These are phyloP conservation scores for Andrena haemorrhoa DNA, from an alignment of 2,888 invertebrate genomes.

Conservation along the genomic window DNA sequence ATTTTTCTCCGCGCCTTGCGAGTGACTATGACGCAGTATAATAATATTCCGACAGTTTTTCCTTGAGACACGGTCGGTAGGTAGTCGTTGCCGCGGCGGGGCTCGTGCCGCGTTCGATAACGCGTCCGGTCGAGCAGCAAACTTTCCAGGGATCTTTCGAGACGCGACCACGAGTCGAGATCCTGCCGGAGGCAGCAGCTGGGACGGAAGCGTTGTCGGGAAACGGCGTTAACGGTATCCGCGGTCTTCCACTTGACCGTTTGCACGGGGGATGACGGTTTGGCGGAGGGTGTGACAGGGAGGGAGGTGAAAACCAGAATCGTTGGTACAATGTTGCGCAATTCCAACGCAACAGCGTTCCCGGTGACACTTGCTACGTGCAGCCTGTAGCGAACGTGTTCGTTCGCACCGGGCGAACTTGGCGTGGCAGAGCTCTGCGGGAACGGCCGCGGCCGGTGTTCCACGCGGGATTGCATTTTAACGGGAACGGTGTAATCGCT, in stretches of 20 bases:
- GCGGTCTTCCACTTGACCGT: constrained; percentile 64
- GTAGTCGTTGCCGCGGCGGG: constrained; percentile 16
- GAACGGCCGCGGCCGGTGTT: constrained; percentile 37
- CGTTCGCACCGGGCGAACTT: constrained; percentile 59
- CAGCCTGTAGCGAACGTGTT: constrained; percentile 69
- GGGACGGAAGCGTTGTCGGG: constrained; percentile 45
- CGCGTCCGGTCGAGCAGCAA: no score
- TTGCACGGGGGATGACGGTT: not conserved
- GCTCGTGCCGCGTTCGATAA: not conserved
- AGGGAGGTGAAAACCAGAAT: constrained; percentile 44
- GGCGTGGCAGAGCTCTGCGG: constrained; percentile 27
- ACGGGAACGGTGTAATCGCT: constrained; percentile 44
- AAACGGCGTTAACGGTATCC: constrained; percentile 68
- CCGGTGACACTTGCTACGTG: constrained; percentile 74
- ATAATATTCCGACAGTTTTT: constrained; percentile 71
- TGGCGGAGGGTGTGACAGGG: not conserved
- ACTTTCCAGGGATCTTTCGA: constrained; percentile 26
- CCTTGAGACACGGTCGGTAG: constrained; percentile 22
- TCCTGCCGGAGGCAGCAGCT: constrained; percentile 3
- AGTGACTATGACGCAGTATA: constrained; percentile 74
- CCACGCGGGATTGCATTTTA: constrained; percentile 53
- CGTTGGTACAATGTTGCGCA: constrained; percentile 65
- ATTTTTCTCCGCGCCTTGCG: constrained; percentile 71
- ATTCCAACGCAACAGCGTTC: constrained; percentile 65
- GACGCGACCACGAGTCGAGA: not conserved